Evolutionary conservation across 1,140 invertebrate species (phyloP).

Genomic region (Drosophila jambulina): DNA sequence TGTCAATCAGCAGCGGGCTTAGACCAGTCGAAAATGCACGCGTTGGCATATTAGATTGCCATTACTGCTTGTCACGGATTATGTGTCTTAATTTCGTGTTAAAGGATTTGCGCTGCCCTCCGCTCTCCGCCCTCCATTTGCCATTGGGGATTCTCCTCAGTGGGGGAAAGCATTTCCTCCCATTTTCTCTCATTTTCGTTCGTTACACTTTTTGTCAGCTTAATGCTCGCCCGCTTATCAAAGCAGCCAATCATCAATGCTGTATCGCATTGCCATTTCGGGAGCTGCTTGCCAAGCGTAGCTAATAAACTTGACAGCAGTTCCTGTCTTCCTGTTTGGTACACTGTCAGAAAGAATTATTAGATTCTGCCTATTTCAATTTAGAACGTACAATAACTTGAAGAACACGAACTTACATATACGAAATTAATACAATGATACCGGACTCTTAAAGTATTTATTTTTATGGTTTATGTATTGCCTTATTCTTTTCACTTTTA

Average conservation of each 20-base stretch:
- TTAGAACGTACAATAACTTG: too few species aligned
- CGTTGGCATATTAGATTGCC: slow-evolving; percentile 83
- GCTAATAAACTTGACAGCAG: slow-evolving; percentile 77
- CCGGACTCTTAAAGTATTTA: too few species aligned
- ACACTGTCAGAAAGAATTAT: slow-evolving; percentile 9
- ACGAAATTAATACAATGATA: too few species aligned
- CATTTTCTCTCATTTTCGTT: slow-evolving; percentile 52
- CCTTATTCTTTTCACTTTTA: too few species aligned
- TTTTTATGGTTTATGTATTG: too few species aligned
- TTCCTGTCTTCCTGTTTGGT: slow-evolving; percentile 6
- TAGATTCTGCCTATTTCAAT: too few species aligned
- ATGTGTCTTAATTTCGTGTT: slow-evolving; percentile 81
- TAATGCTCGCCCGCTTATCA: slow-evolving; percentile 77
- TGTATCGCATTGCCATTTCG: slow-evolving; percentile 63
- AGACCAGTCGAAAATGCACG: slow-evolving; percentile 72
- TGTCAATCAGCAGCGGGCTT: slow-evolving; percentile 73
- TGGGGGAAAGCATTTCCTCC: slow-evolving; percentile 17
- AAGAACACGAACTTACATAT: too few species aligned
- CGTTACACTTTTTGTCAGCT: slow-evolving; percentile 78
- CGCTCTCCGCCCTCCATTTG: slow-evolving; percentile 20
- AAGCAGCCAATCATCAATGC: slow-evolving; percentile 77
- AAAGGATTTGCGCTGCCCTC: slow-evolving; percentile 75
- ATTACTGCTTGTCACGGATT: slow-evolving; percentile 83
- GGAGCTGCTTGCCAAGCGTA: slow-evolving; percentile 44
- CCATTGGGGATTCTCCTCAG: slow-evolving; percentile 8